These are phyloP conservation scores for Ceuthmochares aereus DNA, from an alignment of 2,113 vertebrate genomes.

Conservation along the genomic window DNA sequence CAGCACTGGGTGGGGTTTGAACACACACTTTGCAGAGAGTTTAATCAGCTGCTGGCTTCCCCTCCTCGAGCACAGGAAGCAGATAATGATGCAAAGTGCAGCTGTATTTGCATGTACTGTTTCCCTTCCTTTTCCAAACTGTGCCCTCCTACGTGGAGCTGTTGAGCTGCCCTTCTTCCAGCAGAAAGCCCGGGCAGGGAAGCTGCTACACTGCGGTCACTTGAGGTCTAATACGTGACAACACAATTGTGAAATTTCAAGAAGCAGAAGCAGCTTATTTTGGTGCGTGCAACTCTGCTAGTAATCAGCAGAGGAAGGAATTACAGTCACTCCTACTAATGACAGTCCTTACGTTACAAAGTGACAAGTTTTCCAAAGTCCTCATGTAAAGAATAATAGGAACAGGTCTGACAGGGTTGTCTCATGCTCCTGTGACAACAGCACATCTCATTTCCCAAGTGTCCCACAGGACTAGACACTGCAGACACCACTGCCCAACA, in stretches of 20 bases:
- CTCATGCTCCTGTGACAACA: background rate
- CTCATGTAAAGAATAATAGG: background rate
- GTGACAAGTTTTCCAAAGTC: background rate
- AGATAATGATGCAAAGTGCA: background rate
- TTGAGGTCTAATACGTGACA: background rate
- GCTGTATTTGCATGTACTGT: background rate
- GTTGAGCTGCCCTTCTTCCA: background rate
- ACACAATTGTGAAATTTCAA: background rate
- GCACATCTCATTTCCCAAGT: background rate
- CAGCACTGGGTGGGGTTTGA: background rate
- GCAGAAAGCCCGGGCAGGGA: background rate
- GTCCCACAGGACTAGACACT: background rate
- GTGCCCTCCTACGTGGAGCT: background rate
- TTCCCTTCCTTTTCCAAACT: background rate
- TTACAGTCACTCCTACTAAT: background rate
- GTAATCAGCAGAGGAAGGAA: background rate
- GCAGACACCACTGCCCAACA: background rate
- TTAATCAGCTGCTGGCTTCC: constrained; percentile 31
- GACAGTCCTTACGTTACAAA: background rate
- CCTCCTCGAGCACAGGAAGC: background rate
- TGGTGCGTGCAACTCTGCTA: background rate
- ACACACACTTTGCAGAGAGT: background rate
- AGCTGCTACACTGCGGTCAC: background rate
- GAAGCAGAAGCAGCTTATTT: background rate
- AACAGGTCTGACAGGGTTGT: background rate